phyloP scores from a whole-genome alignment of 2,797 vertebrate genomes.

The Rallus crepitans region DNA sequence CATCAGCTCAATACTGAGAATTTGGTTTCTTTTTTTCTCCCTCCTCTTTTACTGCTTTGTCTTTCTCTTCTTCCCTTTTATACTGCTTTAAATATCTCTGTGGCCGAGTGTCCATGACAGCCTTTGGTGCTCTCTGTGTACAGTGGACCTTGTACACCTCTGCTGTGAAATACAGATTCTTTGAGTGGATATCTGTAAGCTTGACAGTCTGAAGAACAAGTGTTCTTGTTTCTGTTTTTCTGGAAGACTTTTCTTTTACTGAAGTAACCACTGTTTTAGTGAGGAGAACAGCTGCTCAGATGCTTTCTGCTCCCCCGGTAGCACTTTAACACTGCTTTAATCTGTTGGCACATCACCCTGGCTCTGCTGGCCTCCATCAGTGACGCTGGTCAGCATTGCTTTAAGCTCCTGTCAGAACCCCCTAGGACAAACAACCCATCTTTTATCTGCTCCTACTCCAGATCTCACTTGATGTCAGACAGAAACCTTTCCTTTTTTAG shows the following conservation, averaged over 20 bases:
- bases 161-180: not conserved
- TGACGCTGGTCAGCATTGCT: constrained; percentile 20
- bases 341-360: constrained; percentile 12
- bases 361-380: not conserved
- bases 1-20: not conserved
- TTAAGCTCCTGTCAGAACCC: constrained; percentile 11
- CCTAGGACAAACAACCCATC: not conserved
- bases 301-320: constrained; percentile 11
- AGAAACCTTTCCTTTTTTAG: not conserved
- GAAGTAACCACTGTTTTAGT: not conserved
- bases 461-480: not conserved
- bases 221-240: constrained; percentile 10
- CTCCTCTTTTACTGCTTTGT: not conserved
- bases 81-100: not conserved
- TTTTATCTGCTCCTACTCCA: not conserved
- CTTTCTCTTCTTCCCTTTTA: not conserved
- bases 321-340: constrained; percentile 42
- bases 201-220: not conserved
- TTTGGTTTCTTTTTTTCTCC: rapidly evolving
- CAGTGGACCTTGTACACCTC: not conserved
- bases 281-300: not conserved
- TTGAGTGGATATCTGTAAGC: not conserved
- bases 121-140: not conserved
- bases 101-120: not conserved
- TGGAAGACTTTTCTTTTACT: not conserved